phyloP scores from a whole-genome alignment of 2,113 vertebrate genomes.

The Dasyornis broadbenti region DNA sequence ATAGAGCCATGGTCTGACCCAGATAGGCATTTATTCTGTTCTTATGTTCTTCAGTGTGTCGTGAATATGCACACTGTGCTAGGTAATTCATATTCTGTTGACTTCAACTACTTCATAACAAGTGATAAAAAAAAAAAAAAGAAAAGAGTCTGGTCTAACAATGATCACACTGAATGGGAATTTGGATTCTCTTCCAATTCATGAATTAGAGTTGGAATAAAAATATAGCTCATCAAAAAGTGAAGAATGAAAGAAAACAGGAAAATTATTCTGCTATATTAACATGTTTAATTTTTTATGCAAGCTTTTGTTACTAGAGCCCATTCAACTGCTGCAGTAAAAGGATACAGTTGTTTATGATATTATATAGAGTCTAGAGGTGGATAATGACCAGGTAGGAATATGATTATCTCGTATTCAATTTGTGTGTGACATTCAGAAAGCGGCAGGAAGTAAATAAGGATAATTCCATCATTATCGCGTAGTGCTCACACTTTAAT shows the following conservation, averaged over 20 bases:
- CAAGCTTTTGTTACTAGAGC: neutral
- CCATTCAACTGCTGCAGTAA: neutral
- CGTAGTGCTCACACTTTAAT: slow-evolving; percentile 39
- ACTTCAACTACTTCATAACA: neutral
- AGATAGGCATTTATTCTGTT: neutral
- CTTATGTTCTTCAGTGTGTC: neutral
- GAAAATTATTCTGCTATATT: neutral
- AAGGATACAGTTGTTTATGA: neutral
- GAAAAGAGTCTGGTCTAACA: neutral
- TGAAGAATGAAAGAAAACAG: neutral
- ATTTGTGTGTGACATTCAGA: slow-evolving; percentile 52
- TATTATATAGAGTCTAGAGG: neutral
- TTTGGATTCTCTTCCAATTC: slow-evolving; percentile 10
- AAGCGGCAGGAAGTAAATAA: slow-evolving; percentile 50
- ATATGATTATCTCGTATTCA: slow-evolving; percentile 31
- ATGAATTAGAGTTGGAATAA: neutral
- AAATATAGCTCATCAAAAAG: neutral
- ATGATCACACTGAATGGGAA: neutral
- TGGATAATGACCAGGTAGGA: slow-evolving; percentile 40
- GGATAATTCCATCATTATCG: slow-evolving; percentile 59
- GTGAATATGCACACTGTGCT: neutral
- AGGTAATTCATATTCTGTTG: neutral
- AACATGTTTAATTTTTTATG: neutral
- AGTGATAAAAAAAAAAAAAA: neutral
- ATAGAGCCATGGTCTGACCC: neutral